Evolutionary conservation across 2,113 vertebrate genomes (phyloP).

Genomic region (Cyprinodon variegatus): DNA sequence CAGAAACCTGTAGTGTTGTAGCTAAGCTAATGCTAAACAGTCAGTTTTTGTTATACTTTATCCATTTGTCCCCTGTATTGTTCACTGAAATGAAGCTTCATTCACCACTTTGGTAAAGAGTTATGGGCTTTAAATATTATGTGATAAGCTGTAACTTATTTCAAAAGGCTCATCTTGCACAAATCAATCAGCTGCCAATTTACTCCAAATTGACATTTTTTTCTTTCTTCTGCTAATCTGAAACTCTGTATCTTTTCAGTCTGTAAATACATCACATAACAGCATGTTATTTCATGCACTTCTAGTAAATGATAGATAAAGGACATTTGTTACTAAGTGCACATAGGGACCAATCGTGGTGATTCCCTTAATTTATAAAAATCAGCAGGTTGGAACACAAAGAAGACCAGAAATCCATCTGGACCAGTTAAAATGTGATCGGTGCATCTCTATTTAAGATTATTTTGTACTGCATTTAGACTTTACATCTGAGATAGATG

Average conservation of each 20-base stretch:
- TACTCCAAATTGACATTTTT: neutral
- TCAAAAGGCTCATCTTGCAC: neutral
- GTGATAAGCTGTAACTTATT: neutral
- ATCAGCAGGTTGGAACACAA: neutral
- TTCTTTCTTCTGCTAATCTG: neutral
- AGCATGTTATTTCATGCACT: no score
- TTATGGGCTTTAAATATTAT: neutral
- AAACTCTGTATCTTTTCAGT: neutral
- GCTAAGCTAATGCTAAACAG: neutral
- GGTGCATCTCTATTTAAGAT: no score
- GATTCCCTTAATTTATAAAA: neutral
- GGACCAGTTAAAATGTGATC: no score
- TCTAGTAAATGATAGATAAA: neutral
- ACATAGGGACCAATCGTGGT: neutral
- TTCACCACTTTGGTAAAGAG: neutral
- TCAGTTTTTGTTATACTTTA: neutral
- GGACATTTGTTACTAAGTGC: neutral
- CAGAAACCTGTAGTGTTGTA: conserved; percentile 2
- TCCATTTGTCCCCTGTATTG: neutral
- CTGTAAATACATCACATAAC: neutral
- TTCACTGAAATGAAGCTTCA: neutral
- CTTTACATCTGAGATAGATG: neutral
- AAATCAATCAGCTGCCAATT: neutral
- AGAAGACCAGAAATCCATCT: neutral
- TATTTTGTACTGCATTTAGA: neutral